A percentile compares a stretch with the other conserved stretches of the same genome.
These are phyloP conservation scores for Podocnemis expansa DNA, from an alignment of 2,113 vertebrate species.

Conservation along the genomic window DNA sequence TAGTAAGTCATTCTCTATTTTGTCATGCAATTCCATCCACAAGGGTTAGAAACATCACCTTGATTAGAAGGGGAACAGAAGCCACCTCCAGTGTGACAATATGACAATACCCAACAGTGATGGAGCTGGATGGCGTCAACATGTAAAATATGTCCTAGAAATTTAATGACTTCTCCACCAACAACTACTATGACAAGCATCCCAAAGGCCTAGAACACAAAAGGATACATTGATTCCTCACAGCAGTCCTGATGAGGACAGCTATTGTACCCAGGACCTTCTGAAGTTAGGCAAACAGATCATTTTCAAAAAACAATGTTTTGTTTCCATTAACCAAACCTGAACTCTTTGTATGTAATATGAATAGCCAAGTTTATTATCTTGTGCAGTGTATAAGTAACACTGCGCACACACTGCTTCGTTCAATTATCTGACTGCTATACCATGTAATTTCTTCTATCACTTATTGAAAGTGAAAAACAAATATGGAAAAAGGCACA, in stretches of 20 bases:
- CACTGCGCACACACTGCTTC: accelerated
- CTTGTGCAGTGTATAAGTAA: neutral
- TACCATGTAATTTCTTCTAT: neutral
- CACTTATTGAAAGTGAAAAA: neutral
- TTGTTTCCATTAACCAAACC: neutral
- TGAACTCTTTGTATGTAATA: neutral
- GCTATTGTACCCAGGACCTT: neutral
- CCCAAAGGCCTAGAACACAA: neutral
- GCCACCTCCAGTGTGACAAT: accelerated
- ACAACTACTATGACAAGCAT: accelerated
- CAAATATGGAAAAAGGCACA: accelerated
- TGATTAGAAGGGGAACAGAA: neutral
- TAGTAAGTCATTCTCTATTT: neutral
- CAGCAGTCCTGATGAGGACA: accelerated
- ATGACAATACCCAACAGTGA: neutral
- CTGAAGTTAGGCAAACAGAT: neutral
- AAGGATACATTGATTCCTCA: neutral
- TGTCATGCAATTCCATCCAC: neutral
- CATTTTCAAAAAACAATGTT: neutral
- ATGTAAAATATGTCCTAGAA: accelerated
- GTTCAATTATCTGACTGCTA: accelerated
- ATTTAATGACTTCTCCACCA: neutral
- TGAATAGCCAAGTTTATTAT: accelerated
- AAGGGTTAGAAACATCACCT: neutral
- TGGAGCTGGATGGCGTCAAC: neutral